phyloP scores from a whole-genome alignment of 2,888 invertebrate genomes.

The Scaptomyza reducta region DNA sequence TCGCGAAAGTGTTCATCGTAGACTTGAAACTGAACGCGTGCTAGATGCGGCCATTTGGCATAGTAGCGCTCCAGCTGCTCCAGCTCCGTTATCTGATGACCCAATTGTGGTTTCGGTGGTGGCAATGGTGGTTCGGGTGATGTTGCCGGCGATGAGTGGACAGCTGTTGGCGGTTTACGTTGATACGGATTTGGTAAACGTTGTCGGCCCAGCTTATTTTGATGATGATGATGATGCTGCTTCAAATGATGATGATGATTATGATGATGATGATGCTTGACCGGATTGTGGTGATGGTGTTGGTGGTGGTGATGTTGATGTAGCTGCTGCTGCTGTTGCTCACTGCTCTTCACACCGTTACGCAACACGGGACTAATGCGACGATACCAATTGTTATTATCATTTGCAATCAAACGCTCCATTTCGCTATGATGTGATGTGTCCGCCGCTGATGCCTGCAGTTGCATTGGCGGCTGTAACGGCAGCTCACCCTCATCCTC shows the following conservation, averaged over 20 bases:
- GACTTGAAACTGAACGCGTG: slow-evolving; percentile 81
- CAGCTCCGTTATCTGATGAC: slow-evolving; percentile 80
- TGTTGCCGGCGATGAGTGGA: slow-evolving; percentile 6
- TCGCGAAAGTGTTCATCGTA: slow-evolving; percentile 79
- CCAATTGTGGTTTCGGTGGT: slow-evolving; percentile 66
- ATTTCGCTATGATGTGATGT: slow-evolving; percentile 56
- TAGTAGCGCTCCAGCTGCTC: slow-evolving; percentile 81
- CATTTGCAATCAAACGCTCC: slow-evolving; percentile 64
- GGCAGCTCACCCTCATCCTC: slow-evolving; percentile 3
- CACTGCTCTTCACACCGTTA: slow-evolving; percentile 64
- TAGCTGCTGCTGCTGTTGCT: slow-evolving; percentile 37
- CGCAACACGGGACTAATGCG: slow-evolving; percentile 74
- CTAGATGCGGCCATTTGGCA: slow-evolving; percentile 83
- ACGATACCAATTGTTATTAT: slow-evolving; percentile 77
- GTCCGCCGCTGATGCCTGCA: slow-evolving; percentile 17
- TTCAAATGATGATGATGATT: slow-evolving; percentile 18
- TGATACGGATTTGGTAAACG: slow-evolving; percentile 54
- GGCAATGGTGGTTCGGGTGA: slow-evolving; percentile 55
- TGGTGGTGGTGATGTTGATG: background rate
- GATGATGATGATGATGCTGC: slow-evolving; percentile 35
- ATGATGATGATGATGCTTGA: slow-evolving; percentile 38
- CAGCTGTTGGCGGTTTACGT: slow-evolving; percentile 28
- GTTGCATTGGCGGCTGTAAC: slow-evolving; percentile 21
- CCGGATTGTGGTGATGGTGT: slow-evolving; percentile 24
- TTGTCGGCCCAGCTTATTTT: slow-evolving; percentile 28